Conservation (phyloP, 2,797 vertebrate species). For the Falco cherrug region DNA sequence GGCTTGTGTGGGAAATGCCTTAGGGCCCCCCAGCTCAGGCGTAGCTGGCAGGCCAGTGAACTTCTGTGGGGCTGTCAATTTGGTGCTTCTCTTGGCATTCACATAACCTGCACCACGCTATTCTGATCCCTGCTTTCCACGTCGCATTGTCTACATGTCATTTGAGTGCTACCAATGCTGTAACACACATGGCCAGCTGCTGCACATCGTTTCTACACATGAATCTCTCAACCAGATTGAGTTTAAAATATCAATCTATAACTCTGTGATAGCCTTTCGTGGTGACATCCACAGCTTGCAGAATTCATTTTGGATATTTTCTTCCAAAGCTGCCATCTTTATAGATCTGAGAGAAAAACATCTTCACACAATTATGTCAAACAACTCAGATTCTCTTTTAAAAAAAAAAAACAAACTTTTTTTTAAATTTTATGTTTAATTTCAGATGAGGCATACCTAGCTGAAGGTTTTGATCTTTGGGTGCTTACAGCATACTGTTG, state of each 20-base stretch:
- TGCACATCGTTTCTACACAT: not conserved
- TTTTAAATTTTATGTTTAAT: not conserved
- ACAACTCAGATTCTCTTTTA: not conserved
- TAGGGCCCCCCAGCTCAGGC: not conserved
- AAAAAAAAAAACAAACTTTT: too few relatives aligned
- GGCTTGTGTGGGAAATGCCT: not conserved
- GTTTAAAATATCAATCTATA: not conserved
- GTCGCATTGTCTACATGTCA: rapidly evolving
- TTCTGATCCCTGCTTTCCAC: not conserved
- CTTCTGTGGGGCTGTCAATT: not conserved
- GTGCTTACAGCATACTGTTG: not conserved
- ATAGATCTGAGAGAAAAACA: not conserved
- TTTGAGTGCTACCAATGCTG: not conserved
- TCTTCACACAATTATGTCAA: not conserved
- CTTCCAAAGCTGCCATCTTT: not conserved
- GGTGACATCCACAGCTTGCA: not conserved
- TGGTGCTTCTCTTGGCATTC: not conserved
- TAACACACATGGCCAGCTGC: not conserved
- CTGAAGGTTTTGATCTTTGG: not conserved
- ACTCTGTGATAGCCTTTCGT: not conserved
- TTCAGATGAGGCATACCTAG: not conserved
- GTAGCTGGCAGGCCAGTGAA: not conserved
- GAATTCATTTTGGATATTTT: not conserved
- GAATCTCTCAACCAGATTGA: not conserved
- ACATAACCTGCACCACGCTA: rapidly evolving